phyloP scores from a whole-genome alignment of 2,888 invertebrate species.

The Theristus sp. region DNA sequence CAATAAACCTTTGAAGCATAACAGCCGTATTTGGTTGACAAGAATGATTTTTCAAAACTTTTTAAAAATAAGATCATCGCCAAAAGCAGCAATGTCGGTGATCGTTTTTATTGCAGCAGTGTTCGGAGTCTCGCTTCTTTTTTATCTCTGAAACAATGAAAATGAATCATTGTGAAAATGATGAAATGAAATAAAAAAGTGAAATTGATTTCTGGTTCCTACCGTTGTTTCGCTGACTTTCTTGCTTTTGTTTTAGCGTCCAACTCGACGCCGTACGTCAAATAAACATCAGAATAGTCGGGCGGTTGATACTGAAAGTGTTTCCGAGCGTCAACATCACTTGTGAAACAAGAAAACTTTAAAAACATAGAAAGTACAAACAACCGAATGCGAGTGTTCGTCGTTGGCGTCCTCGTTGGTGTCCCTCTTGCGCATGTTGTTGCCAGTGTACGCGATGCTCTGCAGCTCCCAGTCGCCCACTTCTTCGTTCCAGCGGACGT shows the following conservation, averaged over 20 bases:
- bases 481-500: slow-evolving; percentile 92
- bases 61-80: no score
- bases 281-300: slow-evolving; percentile 1
- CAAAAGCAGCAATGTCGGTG: no score
- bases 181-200: no score
- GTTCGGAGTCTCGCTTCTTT: not conserved
- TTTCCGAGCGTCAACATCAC: not conserved
- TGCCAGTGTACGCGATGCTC: slow-evolving; percentile 94
- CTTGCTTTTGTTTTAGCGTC: not conserved
- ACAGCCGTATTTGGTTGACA: no score
- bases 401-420: not conserved
- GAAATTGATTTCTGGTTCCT: no score
- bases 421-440: slow-evolving; percentile 59
- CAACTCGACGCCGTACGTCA: slow-evolving; percentile 2
- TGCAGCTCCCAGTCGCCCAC: slow-evolving; percentile 94
- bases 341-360: no score
- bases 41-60: no score
- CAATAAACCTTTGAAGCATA: no score
- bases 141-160: not conserved
- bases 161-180: not conserved
- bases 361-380: no score
- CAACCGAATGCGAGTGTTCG: not conserved
- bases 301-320: not conserved
- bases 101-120: not conserved
- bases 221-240: not conserved